A percentile compares a stretch with the other conserved stretches of the same genome.
Conservation (phyloP, 2,888 invertebrate species). For the Protodeltote pygarga region DNA sequence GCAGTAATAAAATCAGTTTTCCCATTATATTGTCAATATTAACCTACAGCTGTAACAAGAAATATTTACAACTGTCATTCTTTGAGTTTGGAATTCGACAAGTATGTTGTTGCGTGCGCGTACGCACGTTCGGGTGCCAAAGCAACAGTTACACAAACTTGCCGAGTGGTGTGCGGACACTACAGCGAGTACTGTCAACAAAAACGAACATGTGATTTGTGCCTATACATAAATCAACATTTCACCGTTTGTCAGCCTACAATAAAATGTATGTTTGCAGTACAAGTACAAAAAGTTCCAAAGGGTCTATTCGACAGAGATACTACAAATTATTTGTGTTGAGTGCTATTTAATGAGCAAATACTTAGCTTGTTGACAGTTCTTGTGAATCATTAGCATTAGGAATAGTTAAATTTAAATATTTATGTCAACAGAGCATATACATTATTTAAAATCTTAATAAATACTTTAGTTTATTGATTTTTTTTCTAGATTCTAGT, state of each 20-base stretch:
- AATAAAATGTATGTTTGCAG: constrained; percentile 15
- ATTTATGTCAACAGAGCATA: too few relatives aligned
- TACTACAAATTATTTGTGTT: constrained; percentile 14
- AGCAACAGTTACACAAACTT: constrained; percentile 55
- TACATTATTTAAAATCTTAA: too few relatives aligned
- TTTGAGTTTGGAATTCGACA: constrained; percentile 34
- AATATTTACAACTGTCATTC: constrained; percentile 18
- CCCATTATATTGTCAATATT: too few relatives aligned
- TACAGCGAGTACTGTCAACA: constrained; percentile 42
- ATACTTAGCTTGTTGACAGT: constrained; percentile 7
- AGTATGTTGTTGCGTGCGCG: constrained; percentile 44
- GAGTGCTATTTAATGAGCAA: constrained; percentile 6
- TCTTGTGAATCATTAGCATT: too few relatives aligned
- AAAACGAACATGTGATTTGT: constrained; percentile 34
- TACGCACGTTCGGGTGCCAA: constrained; percentile 44
- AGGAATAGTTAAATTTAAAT: too few relatives aligned
- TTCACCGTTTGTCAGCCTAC: constrained; percentile 25
- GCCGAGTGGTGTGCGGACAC: constrained; percentile 39
- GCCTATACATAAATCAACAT: constrained; percentile 48
- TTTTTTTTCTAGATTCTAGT: too few relatives aligned
- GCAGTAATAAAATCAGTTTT: too few relatives aligned
- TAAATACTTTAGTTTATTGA: too few relatives aligned
- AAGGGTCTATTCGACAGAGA: constrained; percentile 21
- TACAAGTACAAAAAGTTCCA: constrained; percentile 17
- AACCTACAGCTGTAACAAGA: constrained; percentile 7